Percentiles rank a stretch among this genome's conserved stretches.
These are phyloP conservation scores for Canis aureus DNA, from an alignment of 2,113 vertebrate genomes.

Conservation along the genomic window DNA sequence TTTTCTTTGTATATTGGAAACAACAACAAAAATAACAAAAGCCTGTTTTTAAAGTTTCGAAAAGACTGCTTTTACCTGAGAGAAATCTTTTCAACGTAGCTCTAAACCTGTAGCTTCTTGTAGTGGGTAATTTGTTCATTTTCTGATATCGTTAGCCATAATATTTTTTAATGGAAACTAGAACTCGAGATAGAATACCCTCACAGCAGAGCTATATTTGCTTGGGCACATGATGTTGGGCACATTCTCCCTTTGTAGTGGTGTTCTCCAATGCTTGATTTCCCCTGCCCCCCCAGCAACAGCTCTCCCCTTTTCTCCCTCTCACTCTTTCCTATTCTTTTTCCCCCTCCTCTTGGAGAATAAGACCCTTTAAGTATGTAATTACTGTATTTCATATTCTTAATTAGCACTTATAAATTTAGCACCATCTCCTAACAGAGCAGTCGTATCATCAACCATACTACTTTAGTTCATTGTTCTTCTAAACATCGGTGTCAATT, in stretches of 20 bases:
- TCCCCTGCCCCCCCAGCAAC: not conserved
- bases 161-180: not conserved
- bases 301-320: not conserved
- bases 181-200: not conserved
- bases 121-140: not conserved
- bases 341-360: not conserved
- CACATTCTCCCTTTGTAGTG: not conserved
- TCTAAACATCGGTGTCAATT: not conserved
- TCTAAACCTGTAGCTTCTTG: not conserved
- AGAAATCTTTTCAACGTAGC: conserved; percentile 30
- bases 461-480: not conserved
- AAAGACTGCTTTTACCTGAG: not conserved
- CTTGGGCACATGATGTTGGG: not conserved
- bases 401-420: not conserved
- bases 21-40: not conserved
- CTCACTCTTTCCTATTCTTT: not conserved
- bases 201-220: not conserved
- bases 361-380: not conserved
- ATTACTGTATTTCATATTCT: conserved; percentile 9
- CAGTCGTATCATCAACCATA: not conserved
- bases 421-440: not conserved
- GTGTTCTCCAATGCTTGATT: not conserved
- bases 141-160: not conserved
- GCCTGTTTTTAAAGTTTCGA: not conserved
- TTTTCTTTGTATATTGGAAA: not conserved